These are phyloP conservation scores for Motacilla tschutschensis DNA, from an alignment of 2,113 vertebrate species.

Conservation along the genomic window DNA sequence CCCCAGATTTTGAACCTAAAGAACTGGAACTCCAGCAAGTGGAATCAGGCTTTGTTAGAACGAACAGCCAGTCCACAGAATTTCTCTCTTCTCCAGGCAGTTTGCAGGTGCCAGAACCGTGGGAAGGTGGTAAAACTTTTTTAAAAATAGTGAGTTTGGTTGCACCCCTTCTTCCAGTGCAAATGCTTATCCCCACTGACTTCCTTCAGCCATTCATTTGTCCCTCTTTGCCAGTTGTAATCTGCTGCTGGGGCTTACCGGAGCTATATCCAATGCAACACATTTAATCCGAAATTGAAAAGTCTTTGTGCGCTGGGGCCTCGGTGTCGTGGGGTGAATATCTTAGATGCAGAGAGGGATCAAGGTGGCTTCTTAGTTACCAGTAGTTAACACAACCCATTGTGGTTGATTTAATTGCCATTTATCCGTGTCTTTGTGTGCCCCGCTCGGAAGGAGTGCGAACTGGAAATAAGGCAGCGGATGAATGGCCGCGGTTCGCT, in stretches of 20 bases:
- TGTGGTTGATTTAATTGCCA: conserved; percentile 31
- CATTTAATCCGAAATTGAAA: conserved; percentile 49
- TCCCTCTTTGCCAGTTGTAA: background rate
- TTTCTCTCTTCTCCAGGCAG: background rate
- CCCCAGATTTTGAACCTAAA: background rate
- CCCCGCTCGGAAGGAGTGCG: background rate
- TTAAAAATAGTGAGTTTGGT: fast-evolving
- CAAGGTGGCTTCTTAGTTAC: conserved; percentile 34
- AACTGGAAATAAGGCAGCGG: background rate
- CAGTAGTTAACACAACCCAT: conserved; percentile 33
- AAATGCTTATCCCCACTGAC: background rate
- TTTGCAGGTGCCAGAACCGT: background rate
- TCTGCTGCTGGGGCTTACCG: background rate
- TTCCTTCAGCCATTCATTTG: background rate
- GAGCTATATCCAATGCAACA: conserved; percentile 6
- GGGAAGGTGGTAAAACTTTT: background rate
- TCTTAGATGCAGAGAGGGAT: conserved; percentile 5
- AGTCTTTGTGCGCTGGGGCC: conserved; percentile 35
- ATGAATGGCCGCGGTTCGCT: background rate
- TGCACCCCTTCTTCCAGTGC: background rate
- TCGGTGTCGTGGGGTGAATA: background rate
- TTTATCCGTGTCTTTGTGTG: background rate
- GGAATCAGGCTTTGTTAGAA: background rate
- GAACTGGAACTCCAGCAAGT: background rate
- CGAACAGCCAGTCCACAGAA: background rate